Base-by-base conservation (phyloP, 2,888 invertebrate genomes). In the Cheilosia pagana region DNA sequence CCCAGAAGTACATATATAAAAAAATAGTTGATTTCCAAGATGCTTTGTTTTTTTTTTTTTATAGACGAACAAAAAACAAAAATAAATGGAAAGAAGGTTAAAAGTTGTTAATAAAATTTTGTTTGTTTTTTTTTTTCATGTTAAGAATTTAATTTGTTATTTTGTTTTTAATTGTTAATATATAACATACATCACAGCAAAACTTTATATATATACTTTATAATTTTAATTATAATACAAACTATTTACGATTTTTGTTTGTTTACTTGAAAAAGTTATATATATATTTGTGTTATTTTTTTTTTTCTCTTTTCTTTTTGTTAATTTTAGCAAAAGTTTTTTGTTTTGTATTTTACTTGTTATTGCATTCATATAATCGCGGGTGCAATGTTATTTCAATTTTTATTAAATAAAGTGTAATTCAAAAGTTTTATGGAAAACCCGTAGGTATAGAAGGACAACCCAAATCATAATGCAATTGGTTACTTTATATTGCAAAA, bases 101-200 rank as follows among this genome's bases (percentile, higher is more conserved):
- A 59, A 52, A 48, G 45, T 39, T 65, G 59, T 67, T 52, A 76
- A 72, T 82, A 87, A 88, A 87, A 87, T 86, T 86, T 87, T 88
- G 87, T 88, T 88, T 87, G 87, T 88, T 88, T 87, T 87, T 88
- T 88, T 88, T 89, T 87, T 89, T 88, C 89, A 88, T 89, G 19
- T 45, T 53, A 76, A 78, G 39, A 78, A 57, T 74, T 85, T 87
- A 88, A 86, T 87, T 86, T 86, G 87, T 88, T 90, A 87, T 87
- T 88, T 88, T 89, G 87, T 87, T 88, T 88, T 87, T 87, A 88
- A 88, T 88, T 89, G 87, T 89, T 88, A 90, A 88, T 89, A 89
- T 90, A 90, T 89, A 91, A 91, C 91, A 90, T 91, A 91, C 91
- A 91, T 91, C 91, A 91, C 91, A 91, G 91, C 91, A 91, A 90